Evolutionary conservation across 2,888 invertebrate species (phyloP).

Genomic region (Plemyria rubiginata): DNA sequence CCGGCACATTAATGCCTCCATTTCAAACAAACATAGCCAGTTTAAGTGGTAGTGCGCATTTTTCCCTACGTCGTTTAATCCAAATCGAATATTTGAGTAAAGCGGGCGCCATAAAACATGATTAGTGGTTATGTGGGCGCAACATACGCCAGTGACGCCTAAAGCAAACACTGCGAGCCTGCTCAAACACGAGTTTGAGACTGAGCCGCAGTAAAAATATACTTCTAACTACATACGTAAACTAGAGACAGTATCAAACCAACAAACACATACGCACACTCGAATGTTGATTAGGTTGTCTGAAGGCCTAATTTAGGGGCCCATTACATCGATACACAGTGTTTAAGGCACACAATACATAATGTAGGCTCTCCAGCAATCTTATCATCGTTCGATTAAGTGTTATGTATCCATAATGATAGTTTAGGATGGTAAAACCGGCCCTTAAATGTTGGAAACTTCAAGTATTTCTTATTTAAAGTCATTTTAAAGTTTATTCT

Average conservation of each 20-base stretch:
- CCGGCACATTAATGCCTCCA: constrained; percentile 22
- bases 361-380: no score
- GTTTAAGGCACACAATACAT: no score
- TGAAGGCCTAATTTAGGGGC: no score
- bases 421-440: no score
- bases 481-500: no score
- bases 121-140: constrained; percentile 73
- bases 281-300: no score
- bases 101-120: constrained; percentile 78
- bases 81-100: constrained; percentile 70
- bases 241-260: neutral
- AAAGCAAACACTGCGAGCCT: constrained; percentile 66
- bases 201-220: constrained; percentile 14
- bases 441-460: no score
- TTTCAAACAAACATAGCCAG: constrained; percentile 30
- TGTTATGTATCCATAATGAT: no score
- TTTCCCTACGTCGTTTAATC: constrained; percentile 67
- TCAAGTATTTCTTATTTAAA: neutral
- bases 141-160: constrained; percentile 61
- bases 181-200: constrained; percentile 68
- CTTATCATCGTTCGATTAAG: no score
- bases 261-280: neutral
- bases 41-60: constrained; percentile 42
- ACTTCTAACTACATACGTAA: constrained; percentile 9
- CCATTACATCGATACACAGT: no score